These are phyloP conservation scores for Muscicapa adusta DNA, from an alignment of 2,113 vertebrate genomes.

Conservation along the genomic window DNA sequence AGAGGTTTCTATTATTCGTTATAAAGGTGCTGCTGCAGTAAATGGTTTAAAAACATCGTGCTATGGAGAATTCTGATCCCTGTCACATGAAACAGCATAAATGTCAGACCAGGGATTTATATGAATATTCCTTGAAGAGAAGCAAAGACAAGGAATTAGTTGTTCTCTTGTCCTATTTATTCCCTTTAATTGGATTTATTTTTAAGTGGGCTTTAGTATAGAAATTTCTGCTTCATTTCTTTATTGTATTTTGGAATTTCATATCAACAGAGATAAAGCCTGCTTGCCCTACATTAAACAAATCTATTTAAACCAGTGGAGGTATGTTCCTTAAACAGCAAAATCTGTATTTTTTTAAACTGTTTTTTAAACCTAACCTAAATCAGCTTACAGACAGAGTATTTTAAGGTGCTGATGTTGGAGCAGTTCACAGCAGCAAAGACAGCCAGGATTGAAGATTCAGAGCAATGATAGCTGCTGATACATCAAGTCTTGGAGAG, in stretches of 20 bases:
- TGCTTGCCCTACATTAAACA: conserved; percentile 17
- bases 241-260: background rate
- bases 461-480: background rate
- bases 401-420: background rate
- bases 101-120: conserved; percentile 32
- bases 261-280: background rate
- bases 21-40: conserved; percentile 12
- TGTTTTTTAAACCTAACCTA: background rate
- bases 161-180: conserved; percentile 62
- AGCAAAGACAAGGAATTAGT: conserved; percentile 45
- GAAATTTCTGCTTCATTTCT: conserved; percentile 30
- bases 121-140: conserved; percentile 43
- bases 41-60: conserved; percentile 8
- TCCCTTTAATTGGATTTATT: conserved; percentile 61
- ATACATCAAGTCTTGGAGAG: background rate
- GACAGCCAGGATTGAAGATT: background rate
- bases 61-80: conserved; percentile 40
- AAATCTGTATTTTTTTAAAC: background rate
- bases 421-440: background rate
- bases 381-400: background rate
- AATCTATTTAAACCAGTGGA: background rate
- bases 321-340: background rate
- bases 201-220: conserved; percentile 41
- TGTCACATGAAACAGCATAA: conserved; percentile 48
- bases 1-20: background rate